Evolutionary conservation across 2,888 invertebrate genomes (phyloP), one percentile per base, ranked within the genome.

Genomic region (Oscheius sp.): DNA sequence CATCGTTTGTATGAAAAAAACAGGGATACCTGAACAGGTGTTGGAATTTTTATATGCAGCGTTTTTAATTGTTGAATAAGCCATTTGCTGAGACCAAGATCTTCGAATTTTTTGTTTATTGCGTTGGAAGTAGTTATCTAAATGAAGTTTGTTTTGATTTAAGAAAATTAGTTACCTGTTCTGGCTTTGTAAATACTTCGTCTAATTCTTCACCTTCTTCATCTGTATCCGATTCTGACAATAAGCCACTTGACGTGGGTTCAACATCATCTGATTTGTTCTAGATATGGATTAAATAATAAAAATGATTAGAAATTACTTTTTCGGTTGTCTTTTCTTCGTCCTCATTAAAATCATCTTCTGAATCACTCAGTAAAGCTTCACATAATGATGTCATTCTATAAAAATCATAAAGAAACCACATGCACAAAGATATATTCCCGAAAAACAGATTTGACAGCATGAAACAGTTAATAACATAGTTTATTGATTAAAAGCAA

Each of bases 21-120:
- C n/a, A n/a, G n/a, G n/a, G n/a, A 43, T 58, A 78, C 77, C 72
- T 87, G 87, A 9, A 87, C 87, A 7, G 87, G 86, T 16, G 87
- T 88, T 0, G 87, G 83, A 12, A 73, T 79, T 16, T 73, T 76
- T 41, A 87, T 72, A 2, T 82, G 81, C 68, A 88, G 71, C 12
- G 81, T 73, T 35, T 78, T 76, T n/a, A 88, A 70, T 61, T 86
- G 86, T 16, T 84, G 75, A n/a, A 59, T 66, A 16, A 87, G 76
- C 87, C 87, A 87, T 6, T 76, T 73, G 18, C 70, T 68, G 9
- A 88, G 59, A 12, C 86, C 86, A 25, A 88, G 70, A 12, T 84
- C 79, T 9, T 63, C 46, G 71, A 84, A 86, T 7, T 74, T 80
- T 49, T 75, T 69, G 35, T 58, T 69, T n/a, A 21, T 41, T n/a